A percentile compares a stretch with the other conserved stretches of the same genome.
These are phyloP conservation scores for Callopanchax toddi DNA, from an alignment of 2,113 vertebrate genomes.

Conservation along the genomic window DNA sequence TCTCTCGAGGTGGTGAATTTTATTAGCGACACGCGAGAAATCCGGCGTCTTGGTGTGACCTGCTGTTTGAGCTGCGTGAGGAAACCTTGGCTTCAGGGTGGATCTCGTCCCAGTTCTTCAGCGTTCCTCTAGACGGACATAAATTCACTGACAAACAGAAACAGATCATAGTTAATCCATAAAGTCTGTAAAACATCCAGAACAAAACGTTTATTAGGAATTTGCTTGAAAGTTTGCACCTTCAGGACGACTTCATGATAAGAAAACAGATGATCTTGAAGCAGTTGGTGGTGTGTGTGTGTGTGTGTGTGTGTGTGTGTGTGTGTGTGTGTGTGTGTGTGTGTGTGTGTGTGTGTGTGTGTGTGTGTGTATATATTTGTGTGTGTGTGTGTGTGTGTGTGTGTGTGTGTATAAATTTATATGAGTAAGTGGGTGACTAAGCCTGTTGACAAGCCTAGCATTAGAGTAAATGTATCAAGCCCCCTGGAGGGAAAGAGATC, in stretches of 20 bases:
- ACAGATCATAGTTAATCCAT: not conserved
- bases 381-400: too few species aligned
- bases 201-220: not conserved
- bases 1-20: not conserved
- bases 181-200: not conserved
- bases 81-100: slow-evolving; percentile 33
- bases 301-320: too few species aligned
- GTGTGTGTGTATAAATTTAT: not conserved
- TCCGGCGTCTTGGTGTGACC: slow-evolving; percentile 40
- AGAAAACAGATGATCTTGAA: not conserved
- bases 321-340: too few species aligned
- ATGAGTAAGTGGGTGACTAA: slow-evolving; percentile 2
- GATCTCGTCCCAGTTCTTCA: slow-evolving; percentile 29
- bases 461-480: slow-evolving; percentile 28
- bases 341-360: too few species aligned
- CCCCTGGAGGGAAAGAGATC: slow-evolving; percentile 15
- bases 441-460: not conserved
- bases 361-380: too few species aligned
- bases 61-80: slow-evolving; percentile 20
- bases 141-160: slow-evolving; percentile 13
- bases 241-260: not conserved
- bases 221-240: not conserved
- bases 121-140: slow-evolving; percentile 26
- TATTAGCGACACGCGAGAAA: slow-evolving; percentile 5
- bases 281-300: too few species aligned